Evolutionary conservation across 1,140 invertebrate genomes (phyloP), one percentile per base, ranked within the genome.

Genomic region (Scylla paramamosain): DNA sequence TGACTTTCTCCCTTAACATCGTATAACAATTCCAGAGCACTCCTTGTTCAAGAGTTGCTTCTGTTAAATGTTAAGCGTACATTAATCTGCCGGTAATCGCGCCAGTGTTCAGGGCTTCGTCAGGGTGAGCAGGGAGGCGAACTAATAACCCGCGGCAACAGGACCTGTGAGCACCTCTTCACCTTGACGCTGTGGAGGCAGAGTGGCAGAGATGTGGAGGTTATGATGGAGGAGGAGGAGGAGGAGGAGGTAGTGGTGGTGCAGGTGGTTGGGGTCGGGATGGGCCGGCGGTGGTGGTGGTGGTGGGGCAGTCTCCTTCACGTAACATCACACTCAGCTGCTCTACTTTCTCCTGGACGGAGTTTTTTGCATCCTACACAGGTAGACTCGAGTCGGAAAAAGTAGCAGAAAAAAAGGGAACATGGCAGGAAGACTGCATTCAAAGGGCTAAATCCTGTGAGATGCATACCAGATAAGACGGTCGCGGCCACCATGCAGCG

Each of bases 391-490:
- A 29, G n/a, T 48, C 45, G 52, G 48, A 59, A 59, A 91, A 91
- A 91, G 82, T 46, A 4, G 28, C 28, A n/a, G 29, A 91, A 67
- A 45, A 91, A 91, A 31, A 77, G 52, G 31, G 7, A 93, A 20
- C 39, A 87, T 31, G 59, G 39, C 88, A 77, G 93, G 87, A 46
- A 90, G 93, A 89, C 93, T 94, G 93, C 93, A 94, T 94, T 94
- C 93, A 94, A 93, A 91, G 87, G 59, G 88, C n/a, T 94, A 91
- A 91, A 94, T 90, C 93, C 93, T 82, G 93, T 89, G 93, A 94
- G 93, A 94, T 94, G 93, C 93, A 94, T 94, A 94, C 93, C 88
- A 82, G 93, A 94, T 94, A 94, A 94, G 93, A 91, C 88, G 59
- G 93, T 8, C 45, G 59, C 20, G 93, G 87, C 90, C 82, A 82